These are phyloP conservation scores for Mellivora capensis DNA, from an alignment of 2,113 vertebrate genomes.

Conservation along the genomic window DNA sequence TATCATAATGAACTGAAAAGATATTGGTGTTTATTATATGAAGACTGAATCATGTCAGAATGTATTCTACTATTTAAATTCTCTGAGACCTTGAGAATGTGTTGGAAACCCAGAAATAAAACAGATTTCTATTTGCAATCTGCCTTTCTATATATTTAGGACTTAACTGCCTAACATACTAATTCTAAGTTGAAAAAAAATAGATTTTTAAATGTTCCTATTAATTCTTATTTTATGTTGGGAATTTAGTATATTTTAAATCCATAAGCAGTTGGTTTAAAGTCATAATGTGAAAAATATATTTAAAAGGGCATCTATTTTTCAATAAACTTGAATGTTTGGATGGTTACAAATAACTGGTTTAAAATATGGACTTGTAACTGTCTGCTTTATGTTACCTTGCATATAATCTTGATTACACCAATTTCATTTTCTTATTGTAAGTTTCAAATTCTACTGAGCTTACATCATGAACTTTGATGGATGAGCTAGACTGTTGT, in stretches of 20 bases:
- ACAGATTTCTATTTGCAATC: neutral
- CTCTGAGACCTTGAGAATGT: neutral
- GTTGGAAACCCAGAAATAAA: neutral
- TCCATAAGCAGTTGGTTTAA: neutral
- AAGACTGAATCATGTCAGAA: neutral
- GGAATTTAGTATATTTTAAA: neutral
- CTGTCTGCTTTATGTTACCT: conserved; percentile 3
- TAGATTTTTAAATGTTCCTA: neutral
- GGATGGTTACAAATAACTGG: conserved; percentile 40
- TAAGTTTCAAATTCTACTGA: conserved; percentile 78
- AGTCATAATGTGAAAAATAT: neutral
- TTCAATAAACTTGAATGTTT: neutral
- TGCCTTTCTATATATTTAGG: neutral
- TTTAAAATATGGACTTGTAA: conserved; percentile 44
- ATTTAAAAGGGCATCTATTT: neutral
- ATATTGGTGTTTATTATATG: neutral
- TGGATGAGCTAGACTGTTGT: conserved; percentile 82
- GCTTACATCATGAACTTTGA: conserved; percentile 86
- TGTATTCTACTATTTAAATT: neutral
- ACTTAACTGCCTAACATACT: neutral
- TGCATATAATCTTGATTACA: conserved; percentile 66
- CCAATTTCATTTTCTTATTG: conserved; percentile 74
- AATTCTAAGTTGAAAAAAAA: neutral
- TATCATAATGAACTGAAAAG: neutral
- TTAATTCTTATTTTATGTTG: neutral